Base-by-base conservation (phyloP, 2,113 vertebrate species). In the Nycticebus coucang region DNA sequence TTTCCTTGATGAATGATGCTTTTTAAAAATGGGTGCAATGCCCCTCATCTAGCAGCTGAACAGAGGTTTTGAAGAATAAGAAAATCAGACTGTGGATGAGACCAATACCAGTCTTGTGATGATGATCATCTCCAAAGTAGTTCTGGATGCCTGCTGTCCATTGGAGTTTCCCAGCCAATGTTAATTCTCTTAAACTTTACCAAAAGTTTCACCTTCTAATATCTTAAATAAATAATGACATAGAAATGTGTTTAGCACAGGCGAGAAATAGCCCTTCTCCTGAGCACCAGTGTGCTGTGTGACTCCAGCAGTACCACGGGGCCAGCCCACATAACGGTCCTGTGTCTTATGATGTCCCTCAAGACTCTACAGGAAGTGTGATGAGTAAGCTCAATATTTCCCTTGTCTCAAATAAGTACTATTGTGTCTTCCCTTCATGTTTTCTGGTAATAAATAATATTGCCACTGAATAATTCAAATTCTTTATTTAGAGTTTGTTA, bases 151-250 rank as follows among this genome's bases (percentile, higher is more conserved):
- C 53, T 55, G 28, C 24, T 87, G 57, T 33, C 64, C 33, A 57
- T 41, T 50, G 37, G 7, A 22, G 80, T 60, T 80, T 13, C 45
- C 4, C 12, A 50, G 75, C 15, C 92, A 89, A 26, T 24, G 22
- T 45, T 66, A 95, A 68, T 7, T 62, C 15, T 68, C 87, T 81
- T 15, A 37, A 71, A 33, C 15, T 59, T 30, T 92, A 84, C 37
- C 15, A 75, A 86, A 95, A 64, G 2, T 93, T 57, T 82, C 81
- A 1, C 45, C 24, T 4, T 89, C n/a, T 87, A 57, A 79, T 93
- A 80, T 89, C 94, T 74, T 94, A 5, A 86, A 68, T 93, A 77
- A 80, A 50, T 75, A 95, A 62, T 30, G 95, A 64, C 22, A 89
- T 24, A 90, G 93, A 92, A 85, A n/a, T 83, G 0, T 88, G 2